Evolutionary conservation across 1,140 invertebrate species (phyloP), one percentile per base, ranked within the genome.

Genomic region (Manduca sexta): DNA sequence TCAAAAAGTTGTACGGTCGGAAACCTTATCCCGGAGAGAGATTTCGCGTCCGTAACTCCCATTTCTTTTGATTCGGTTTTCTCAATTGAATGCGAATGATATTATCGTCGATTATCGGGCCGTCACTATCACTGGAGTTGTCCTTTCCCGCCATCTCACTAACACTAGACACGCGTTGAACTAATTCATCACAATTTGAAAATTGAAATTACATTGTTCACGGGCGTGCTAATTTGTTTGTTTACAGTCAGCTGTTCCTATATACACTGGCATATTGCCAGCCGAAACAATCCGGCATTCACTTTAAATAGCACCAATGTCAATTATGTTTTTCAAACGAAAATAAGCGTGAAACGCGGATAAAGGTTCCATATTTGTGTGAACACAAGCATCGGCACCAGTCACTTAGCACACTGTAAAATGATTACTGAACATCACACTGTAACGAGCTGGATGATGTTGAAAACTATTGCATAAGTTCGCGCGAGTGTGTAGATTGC

Each of bases 1-100:
- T 87, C 86, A 62, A 87, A 87, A 38, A 87, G 75, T 61, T 87
- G 86, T 62, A 87, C 74, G 31, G 74, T 87, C 10, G 86, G 86
- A 55, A 87, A 87, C 51, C 60, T 79, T 30, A 83, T 65, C 37
- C 81, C 71, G 16, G 81, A 30, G 82, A 86, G 37, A 69, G 72
- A 60, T 85, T 87, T 59, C 82, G 58, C 8, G 86, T 87, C 29
- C 81, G 69, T 35, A 86, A 64, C 58, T 86, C 84, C 86, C 86
- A 87, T 75, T 86, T 86, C 45, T 66, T 77, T 49, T 87, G 74
- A 41, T 52, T 69, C 31, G 84, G 74, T 58, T 84, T 84, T 50
- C 76, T 65, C 16, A 86, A 60, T 60, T 87, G 86, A 52, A 87
- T 87, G 37, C 86, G 71, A 62, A 87, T 86, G 45, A 87, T 64